phyloP scores from a whole-genome alignment of 2,113 vertebrate genomes.

The Conger conger region DNA sequence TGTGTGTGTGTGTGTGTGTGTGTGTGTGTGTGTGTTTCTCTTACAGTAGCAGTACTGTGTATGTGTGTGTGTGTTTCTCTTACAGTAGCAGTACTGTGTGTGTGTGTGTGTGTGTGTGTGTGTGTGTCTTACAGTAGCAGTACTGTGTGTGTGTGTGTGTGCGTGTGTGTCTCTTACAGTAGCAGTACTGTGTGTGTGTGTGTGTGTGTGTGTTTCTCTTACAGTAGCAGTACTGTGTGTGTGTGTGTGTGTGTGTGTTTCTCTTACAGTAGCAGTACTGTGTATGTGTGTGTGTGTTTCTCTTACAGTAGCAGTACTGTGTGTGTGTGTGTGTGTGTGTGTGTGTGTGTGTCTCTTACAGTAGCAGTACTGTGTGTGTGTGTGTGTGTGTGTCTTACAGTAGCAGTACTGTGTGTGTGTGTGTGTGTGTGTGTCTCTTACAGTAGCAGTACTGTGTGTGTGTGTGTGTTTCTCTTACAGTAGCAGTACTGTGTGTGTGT shows the following conservation, averaged over 20 bases:
- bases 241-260: not conserved
- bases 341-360: not conserved
- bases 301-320: not conserved
- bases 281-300: no score
- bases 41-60: conserved; percentile 87
- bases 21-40: conserved; percentile 29
- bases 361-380: no score
- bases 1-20: conserved; percentile 6
- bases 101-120: not conserved
- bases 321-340: not conserved
- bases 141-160: no score
- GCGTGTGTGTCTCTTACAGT: conserved; percentile 27
- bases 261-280: conserved; percentile 86
- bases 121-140: no score
- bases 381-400: conserved; percentile 25
- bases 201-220: not conserved
- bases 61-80: not conserved
- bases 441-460: no score
- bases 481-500: not conserved
- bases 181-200: conserved; percentile 25
- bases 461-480: not conserved
- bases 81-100: not conserved
- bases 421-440: no score
- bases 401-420: conserved; percentile 29
- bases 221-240: no score